Base-by-base conservation (phyloP, 2,113 vertebrate genomes). In the Megaceryle torquata region DNA sequence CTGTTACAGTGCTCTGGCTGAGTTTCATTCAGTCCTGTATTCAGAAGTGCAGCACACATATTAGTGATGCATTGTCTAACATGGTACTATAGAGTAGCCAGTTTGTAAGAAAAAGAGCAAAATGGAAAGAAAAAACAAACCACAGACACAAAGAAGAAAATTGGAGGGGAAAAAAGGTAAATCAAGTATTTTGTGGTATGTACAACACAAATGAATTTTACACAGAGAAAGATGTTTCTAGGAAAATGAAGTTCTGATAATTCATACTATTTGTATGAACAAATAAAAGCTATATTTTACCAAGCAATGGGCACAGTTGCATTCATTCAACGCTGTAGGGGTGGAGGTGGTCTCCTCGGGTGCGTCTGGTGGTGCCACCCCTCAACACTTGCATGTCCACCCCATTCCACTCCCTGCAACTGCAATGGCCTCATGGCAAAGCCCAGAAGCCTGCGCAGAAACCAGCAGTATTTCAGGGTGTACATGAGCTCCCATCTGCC, bases 251-350 rank as follows among this genome's bases (percentile, higher is more conserved):
- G 98, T 98, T 98, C 98, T 99, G 98, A 98, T 98, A 98, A 99
- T 99, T 99, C 98, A 99, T 99, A 98, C 98, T 98, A 98, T 99
- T 99, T 99, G 98, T 99, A 99, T 99, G 99, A 99, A 98, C 97
- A 99, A 99, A 99, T 99, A 99, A 97, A 99, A 99, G 98, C 44
- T 99, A 98, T 99, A 99, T 99, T 99, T 99, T 99, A 98, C 96
- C 98, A 99, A 98, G 97, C 2, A 3, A 14, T 31, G 65, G 72
- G 28, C 53, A 29, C 1, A 0, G 22, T n/a, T 48, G 64, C 78
- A 6, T 93, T 95, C 80, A 57, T 92, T 91, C 31, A 29, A 3
- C 1, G 3, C 37, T 15, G 37, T 0, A 4, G 29, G 44, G 46
- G 41, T 0, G 10, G 48, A 59, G 21, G 44, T 60, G 82, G 26